These are phyloP conservation scores for Ictalurus furcatus DNA, from an alignment of 2,113 vertebrate genomes.

Conservation along the genomic window DNA sequence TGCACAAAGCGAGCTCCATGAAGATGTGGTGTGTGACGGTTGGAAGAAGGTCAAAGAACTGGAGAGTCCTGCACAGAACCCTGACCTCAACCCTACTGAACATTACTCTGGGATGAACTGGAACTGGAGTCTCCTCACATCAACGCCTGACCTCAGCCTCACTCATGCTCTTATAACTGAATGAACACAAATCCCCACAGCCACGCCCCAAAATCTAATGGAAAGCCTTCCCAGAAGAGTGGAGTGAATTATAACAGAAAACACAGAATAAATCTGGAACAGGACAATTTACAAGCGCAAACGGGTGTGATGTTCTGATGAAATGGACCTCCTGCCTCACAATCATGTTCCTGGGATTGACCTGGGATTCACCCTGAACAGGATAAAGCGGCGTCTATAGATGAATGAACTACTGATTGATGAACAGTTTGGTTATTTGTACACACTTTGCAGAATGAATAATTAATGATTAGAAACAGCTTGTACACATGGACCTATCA, in stretches of 20 bases:
- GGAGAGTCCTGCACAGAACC: neutral
- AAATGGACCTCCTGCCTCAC: neutral
- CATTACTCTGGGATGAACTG: neutral
- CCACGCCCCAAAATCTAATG: no score
- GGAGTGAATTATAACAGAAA: neutral
- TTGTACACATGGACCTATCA: neutral
- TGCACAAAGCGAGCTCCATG: neutral
- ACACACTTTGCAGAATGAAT: neutral
- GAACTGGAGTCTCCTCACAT: no score
- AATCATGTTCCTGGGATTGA: neutral
- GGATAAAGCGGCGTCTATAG: neutral
- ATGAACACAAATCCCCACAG: no score
- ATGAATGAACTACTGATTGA: neutral
- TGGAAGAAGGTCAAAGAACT: neutral
- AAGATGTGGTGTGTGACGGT: neutral
- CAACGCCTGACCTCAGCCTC: no score
- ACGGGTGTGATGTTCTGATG: neutral
- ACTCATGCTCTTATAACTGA: no score
- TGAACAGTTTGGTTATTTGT: neutral
- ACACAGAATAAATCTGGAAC: neutral
- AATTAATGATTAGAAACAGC: neutral
- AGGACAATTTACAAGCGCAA: neutral
- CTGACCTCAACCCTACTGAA: neutral
- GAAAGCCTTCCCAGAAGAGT: neutral
- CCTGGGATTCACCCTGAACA: neutral